A percentile compares a stretch with the other conserved stretches of the same genome.
These are phyloP conservation scores for Endomychus coccineus DNA, from an alignment of 2,888 invertebrate species.

Conservation along the genomic window DNA sequence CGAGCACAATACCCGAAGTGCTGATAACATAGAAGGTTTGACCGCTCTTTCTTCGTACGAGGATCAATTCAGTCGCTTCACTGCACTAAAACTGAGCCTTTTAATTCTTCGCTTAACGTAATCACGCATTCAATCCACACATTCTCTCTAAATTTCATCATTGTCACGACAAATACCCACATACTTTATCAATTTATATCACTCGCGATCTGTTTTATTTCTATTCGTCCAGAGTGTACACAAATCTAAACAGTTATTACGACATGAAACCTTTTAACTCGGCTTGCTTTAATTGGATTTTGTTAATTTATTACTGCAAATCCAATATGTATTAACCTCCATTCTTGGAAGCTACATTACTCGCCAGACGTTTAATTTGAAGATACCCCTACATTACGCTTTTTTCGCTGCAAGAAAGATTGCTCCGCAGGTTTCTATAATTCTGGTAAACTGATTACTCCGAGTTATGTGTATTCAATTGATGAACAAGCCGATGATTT, in stretches of 20 bases:
- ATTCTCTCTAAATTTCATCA: constrained; percentile 28
- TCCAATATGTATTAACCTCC: constrained; percentile 15
- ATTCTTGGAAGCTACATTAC: constrained; percentile 8
- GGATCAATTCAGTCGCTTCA: constrained; percentile 26
- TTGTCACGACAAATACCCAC: constrained; percentile 25
- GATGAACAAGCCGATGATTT: too few species aligned
- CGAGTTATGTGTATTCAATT: too few species aligned
- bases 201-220: too few species aligned
- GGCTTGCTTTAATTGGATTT: constrained; percentile 26
- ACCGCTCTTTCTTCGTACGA: constrained; percentile 4
- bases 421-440: too few species aligned
- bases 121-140: constrained; percentile 30
- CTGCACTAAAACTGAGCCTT: constrained; percentile 30
- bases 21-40: constrained; percentile 13
- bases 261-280: constrained; percentile 22
- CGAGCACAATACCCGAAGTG: constrained; percentile 14
- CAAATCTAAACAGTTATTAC: constrained; percentile 9
- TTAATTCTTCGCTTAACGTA: constrained; percentile 29
- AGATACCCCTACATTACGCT: too few species aligned
- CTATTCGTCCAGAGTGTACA: too few species aligned
- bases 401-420: too few species aligned
- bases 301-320: constrained; percentile 23
- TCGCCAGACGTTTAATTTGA: too few species aligned
- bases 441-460: too few species aligned
- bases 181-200: constrained; percentile 19